A percentile compares a stretch with the other conserved stretches of the same genome.
phyloP scores from a whole-genome alignment of 1,140 invertebrate genomes.

The Latrodectus geometricus region DNA sequence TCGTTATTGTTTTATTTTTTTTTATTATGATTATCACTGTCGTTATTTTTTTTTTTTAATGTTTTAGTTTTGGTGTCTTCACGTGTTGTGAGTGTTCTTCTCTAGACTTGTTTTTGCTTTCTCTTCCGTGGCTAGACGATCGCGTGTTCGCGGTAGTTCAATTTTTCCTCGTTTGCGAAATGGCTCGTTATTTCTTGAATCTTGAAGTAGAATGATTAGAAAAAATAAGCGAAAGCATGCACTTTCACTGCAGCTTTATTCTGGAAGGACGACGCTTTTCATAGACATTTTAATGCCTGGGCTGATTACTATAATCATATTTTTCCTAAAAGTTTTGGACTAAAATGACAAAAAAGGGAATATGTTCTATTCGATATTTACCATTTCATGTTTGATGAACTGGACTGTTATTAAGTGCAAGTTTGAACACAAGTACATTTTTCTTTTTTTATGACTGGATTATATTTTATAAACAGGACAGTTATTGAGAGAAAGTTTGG shows the following conservation, averaged over 20 bases:
- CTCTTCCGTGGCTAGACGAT: conserved; percentile 6
- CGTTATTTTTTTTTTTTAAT: conserved; percentile 15
- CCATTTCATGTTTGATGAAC: too few relatives aligned
- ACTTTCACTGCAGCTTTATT: not conserved
- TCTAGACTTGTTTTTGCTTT: conserved; percentile 43
- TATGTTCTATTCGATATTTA: too few relatives aligned
- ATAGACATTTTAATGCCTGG: too few relatives aligned
- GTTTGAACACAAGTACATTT: too few relatives aligned
- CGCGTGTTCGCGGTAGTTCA: conserved; percentile 39
- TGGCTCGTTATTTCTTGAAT: not conserved
- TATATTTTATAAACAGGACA: too few relatives aligned
- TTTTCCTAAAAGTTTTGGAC: too few relatives aligned
- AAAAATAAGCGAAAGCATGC: not conserved
- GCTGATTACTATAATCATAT: too few relatives aligned
- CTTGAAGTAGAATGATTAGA: not conserved
- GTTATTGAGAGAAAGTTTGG: too few relatives aligned
- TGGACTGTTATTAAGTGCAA: too few relatives aligned
- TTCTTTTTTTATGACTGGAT: too few relatives aligned
- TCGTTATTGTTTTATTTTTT: not conserved
- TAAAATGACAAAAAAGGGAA: too few relatives aligned
- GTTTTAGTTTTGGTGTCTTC: not conserved
- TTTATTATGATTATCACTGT: not conserved
- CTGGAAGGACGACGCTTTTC: too few relatives aligned
- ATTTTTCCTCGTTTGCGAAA: conserved; percentile 32
- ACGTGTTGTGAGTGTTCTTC: not conserved